Evolutionary conservation across 2,888 invertebrate species (phyloP).

Genomic region (Sacculina carcini): DNA sequence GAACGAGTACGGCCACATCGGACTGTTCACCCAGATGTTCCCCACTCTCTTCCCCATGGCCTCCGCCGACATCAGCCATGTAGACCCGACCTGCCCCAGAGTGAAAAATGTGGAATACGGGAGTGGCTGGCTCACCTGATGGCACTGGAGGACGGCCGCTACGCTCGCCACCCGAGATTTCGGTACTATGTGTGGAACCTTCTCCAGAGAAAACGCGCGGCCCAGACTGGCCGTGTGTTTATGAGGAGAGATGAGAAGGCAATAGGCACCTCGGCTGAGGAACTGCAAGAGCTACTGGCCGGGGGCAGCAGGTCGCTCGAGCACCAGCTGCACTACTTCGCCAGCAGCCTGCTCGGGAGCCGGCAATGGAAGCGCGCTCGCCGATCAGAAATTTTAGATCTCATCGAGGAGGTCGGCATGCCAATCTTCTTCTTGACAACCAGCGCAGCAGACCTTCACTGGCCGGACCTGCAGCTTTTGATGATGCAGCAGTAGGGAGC

Average conservation of each 20-base stretch:
- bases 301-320: not conserved
- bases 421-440: not conserved
- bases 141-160: not conserved
- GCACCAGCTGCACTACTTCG: not conserved
- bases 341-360: not conserved
- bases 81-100: not conserved
- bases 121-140: not conserved
- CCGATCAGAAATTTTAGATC: not conserved
- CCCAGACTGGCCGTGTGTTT: not conserved
- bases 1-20: not conserved
- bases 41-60: not conserved
- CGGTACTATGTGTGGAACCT: not conserved
- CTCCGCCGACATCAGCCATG: not conserved
- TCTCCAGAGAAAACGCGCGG: not conserved
- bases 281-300: not conserved
- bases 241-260: not conserved
- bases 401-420: not conserved
- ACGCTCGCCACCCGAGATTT: not conserved
- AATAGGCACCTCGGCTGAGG: not conserved
- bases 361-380: not conserved
- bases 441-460: not conserved
- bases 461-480: not conserved
- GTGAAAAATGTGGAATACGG: not conserved
- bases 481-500: not conserved
- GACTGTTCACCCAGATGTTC: not conserved